Base-by-base conservation (phyloP, 2,888 invertebrate species). In the Sarcophaga variegata region DNA sequence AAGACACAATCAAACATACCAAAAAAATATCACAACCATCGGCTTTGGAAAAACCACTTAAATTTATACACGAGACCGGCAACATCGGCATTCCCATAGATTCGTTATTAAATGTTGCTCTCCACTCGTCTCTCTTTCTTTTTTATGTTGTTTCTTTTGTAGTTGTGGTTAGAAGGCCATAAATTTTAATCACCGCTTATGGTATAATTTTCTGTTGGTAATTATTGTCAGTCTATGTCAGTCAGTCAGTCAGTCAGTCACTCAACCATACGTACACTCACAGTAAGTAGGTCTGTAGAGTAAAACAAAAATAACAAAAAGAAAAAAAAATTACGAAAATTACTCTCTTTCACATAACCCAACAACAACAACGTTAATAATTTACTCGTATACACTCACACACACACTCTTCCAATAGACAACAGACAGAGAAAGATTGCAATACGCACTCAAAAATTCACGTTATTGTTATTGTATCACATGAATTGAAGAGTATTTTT, bases 121-220 rank as follows among this genome's bases (percentile, higher is more conserved):
- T 71, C 12, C 49, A 20, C 20, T 67, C 20, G n/a, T 67, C 66
- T 67, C 22, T 22, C 25, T 22, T 12, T 22, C 27, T 12, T 27
- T 2, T 17, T 11, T 64, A 25, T 64, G 47, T 66, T 17, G 17
- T 27, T 14, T 71, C 5, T 71, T 25, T 11, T 59, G 49, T 17
- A 17, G n/a, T 22, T 4, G 37, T 74, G 37, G 59, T 67, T 47
- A 37, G 22, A 64, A 77, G 67, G 22, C 83, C 47, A 83, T 83
- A 83, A 78, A 83, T 83, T 78, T 83, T 83, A 74, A 83, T 83
- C 72, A 78, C 67, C 78, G 72, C 62, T 69, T 83, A 72, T 83
- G 62, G 17, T 72, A 67, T 22, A 67, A 47, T 67, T 64, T 76
- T 63, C 70, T 81, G 75, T 76, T 83, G 20, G 66, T 67, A 72